Evolutionary conservation across 2,797 vertebrate species (phyloP), one percentile per base, ranked within the genome.

Genomic region (Eleutherodactylus coqui): DNA sequence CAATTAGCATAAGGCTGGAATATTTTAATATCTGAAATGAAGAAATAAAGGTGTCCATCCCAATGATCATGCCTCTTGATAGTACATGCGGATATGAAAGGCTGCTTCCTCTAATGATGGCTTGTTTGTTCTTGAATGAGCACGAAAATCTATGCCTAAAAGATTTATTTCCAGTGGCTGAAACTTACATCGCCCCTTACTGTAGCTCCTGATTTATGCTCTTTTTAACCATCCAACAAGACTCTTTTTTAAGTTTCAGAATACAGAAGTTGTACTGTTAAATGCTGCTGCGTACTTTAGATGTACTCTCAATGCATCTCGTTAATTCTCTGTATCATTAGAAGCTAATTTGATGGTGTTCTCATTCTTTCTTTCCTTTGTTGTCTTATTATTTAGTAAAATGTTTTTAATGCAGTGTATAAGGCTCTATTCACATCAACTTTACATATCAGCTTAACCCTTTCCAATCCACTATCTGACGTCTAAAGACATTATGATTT

Each of bases 91-190:
- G 69, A 32, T 53, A 55, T 77, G 75, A 77, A 55, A 51, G 45
- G 29, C 75, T 49, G 75, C 49, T 53, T 55, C 75, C 75, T 53
- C 47, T 49, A 77, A 55, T 53, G 45, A 53, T 53, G 45, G 49
- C 51, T 53, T 53, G 36, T 78, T 53, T 58, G 16, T 36, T 58
- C 53, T 38, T 78, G 34, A 21, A 78, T 41, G 36, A 78, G 41
- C 69, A 73, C 5, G 14, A 73, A 24, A 73, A 73, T 73, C 10
- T 73, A 45, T 73, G 69, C 38, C 11, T 11, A 73, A 43, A 73
- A 73, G 10, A 73, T 73, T 73, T 27, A 73, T 73, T 27, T 73
- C 38, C 36, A 73, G n/a, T 43, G 24, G 11, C 69, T 27, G 21
- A 73, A 73, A 73, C 41, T 7, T 45, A 27, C 69, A 73, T 11